Percentiles rank a stretch among this genome's conserved stretches.
Conservation (phyloP, 2,797 vertebrate genomes). For the Odontamblyopus lacepedii region DNA sequence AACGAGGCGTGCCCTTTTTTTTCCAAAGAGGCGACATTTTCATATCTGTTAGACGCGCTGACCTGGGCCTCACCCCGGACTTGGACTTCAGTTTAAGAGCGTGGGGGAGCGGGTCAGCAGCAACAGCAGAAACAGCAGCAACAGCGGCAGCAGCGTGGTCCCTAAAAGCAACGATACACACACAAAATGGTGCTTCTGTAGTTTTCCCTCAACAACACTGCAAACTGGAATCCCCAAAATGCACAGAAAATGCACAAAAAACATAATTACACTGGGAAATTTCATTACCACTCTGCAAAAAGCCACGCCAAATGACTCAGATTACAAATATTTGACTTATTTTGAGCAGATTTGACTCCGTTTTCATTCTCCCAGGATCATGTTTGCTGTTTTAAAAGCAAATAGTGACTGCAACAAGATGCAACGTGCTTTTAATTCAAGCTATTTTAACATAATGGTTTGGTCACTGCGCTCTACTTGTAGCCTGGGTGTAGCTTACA, state of each 20-base stretch:
- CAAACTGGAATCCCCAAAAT: not conserved
- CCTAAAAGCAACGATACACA: slow-evolving; percentile 28
- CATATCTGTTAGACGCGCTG: slow-evolving; percentile 99
- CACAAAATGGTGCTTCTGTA: slow-evolving; percentile 26
- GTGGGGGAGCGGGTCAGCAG: slow-evolving; percentile 78
- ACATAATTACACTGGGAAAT: no score
- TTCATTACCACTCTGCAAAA: no score
- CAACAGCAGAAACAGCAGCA: slow-evolving; percentile 70
- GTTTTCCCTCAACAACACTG: slow-evolving; percentile 24
- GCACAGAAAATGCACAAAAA: not conserved
- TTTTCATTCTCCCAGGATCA: no score
- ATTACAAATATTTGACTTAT: no score
- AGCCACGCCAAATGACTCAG: no score
- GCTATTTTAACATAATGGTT: no score
- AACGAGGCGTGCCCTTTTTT: slow-evolving; percentile 95
- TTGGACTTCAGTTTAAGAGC: slow-evolving; percentile 93
- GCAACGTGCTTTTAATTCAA: no score
- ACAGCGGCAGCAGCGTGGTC: slow-evolving; percentile 6
- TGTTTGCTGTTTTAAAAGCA: no score
- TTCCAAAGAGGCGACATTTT: slow-evolving; percentile 96
- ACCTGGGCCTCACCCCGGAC: slow-evolving; percentile 99
- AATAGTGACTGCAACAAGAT: no score
- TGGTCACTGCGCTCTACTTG: no score
- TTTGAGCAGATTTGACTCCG: no score
- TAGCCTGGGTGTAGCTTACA: no score